Conservation (phyloP, 1,140 invertebrate genomes). For the Drosophila nasuta region DNA sequence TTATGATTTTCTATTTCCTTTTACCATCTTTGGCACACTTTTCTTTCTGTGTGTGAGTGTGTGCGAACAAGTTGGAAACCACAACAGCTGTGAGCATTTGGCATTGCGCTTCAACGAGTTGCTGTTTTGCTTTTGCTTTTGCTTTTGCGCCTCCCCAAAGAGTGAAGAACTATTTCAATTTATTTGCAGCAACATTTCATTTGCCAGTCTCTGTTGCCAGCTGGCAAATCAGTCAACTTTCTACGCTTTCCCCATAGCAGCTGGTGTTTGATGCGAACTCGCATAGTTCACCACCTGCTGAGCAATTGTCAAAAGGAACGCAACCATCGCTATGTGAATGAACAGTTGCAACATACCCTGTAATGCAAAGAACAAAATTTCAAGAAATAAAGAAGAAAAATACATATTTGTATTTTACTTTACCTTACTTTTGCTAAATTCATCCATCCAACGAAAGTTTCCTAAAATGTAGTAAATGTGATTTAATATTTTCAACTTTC, state of each 20-base stretch:
- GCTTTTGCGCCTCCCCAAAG: not conserved
- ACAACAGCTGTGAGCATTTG: slow-evolving; percentile 39
- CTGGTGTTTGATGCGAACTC: not conserved
- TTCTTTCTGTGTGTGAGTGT: not conserved
- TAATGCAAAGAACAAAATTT: not conserved
- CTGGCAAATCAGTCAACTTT: slow-evolving; percentile 29
- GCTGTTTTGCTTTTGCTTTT: not conserved
- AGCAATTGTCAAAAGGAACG: not conserved
- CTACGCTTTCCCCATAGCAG: not conserved
- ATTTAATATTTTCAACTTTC: no score
- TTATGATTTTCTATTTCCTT: slow-evolving; percentile 28
- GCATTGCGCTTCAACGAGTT: slow-evolving; percentile 10
- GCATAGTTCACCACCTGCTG: slow-evolving; percentile 3
- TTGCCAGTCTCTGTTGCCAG: not conserved
- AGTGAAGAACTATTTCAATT: slow-evolving; percentile 24
- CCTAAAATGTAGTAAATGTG: no score
- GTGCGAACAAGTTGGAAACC: slow-evolving; percentile 23
- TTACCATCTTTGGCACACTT: not conserved
- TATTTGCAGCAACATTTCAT: slow-evolving; percentile 29
- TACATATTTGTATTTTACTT: no score
- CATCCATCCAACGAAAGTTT: no score
- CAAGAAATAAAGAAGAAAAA: no score
- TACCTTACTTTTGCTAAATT: not conserved
- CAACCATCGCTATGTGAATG: not conserved
- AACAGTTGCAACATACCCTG: not conserved